Evolutionary conservation across 2,797 vertebrate genomes (phyloP).

Genomic region (Florisuga fusca): DNA sequence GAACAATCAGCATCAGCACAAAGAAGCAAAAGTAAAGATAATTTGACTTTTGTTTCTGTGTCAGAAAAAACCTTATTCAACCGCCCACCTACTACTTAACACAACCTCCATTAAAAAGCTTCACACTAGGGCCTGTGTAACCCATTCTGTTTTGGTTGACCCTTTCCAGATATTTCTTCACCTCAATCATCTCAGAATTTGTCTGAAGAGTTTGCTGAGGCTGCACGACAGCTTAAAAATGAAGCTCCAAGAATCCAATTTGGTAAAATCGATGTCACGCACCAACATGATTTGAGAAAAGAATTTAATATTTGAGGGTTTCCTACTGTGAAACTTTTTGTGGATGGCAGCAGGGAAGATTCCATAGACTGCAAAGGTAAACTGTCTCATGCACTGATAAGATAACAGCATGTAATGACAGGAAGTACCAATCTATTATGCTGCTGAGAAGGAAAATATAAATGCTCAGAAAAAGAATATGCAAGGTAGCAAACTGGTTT

Average conservation of each 20-base stretch:
- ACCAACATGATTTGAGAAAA: conserved; percentile 85
- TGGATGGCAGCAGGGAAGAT: conserved; percentile 84
- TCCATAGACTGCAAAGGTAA: conserved; percentile 88
- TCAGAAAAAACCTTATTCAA: background rate
- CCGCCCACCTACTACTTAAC: background rate
- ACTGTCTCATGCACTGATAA: background rate
- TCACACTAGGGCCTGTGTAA: background rate
- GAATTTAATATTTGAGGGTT: conserved; percentile 80
- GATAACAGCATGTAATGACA: background rate
- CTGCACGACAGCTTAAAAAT: conserved; percentile 81
- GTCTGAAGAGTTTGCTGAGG: conserved; percentile 82
- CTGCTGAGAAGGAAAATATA: background rate
- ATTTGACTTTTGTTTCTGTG: background rate
- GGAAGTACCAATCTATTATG: background rate
- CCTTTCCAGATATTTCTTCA: conserved; percentile 78
- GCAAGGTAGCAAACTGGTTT: background rate
- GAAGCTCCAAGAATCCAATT: conserved; percentile 84
- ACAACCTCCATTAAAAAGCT: background rate
- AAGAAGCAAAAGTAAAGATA: background rate
- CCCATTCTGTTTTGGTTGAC: background rate
- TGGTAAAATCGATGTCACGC: conserved; percentile 83
- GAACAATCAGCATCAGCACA: background rate
- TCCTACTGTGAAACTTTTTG: conserved; percentile 85
- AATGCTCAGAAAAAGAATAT: background rate
- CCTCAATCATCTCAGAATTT: conserved; percentile 81